Conservation (phyloP, 2,113 vertebrate species). For the Cyrtonyx montezumae region DNA sequence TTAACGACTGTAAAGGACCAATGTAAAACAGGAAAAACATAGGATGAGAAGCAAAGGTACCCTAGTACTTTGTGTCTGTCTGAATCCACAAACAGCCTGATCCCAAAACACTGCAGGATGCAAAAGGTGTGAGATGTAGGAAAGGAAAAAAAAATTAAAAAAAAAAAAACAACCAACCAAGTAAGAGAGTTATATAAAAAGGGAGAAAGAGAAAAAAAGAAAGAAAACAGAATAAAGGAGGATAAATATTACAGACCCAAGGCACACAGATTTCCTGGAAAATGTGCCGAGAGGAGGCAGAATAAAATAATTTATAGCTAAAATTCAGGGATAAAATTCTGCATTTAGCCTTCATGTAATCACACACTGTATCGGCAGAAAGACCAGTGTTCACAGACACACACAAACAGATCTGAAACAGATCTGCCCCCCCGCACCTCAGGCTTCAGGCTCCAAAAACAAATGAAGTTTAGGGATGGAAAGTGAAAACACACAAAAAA, state of each 20-base stretch:
- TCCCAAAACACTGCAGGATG: not conserved
- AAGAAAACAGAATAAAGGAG: not conserved
- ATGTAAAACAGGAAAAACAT: not conserved
- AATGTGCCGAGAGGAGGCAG: rapidly evolving
- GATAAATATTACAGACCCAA: not conserved
- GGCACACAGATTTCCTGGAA: not conserved
- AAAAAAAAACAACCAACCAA: not conserved
- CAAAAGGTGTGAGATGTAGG: not conserved
- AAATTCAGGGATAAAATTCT: not conserved
- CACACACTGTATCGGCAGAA: not conserved
- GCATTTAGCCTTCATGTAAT: rapidly evolving
- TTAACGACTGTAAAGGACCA: not conserved
- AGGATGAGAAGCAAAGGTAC: not conserved
- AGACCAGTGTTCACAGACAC: rapidly evolving
- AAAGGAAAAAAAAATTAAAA: not conserved
- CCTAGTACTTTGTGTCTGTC: not conserved
- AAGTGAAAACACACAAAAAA: not conserved
- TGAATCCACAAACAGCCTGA: not conserved
- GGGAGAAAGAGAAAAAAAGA: not conserved
- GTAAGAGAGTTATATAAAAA: not conserved
- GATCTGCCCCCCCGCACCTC: not conserved
- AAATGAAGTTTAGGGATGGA: not conserved
- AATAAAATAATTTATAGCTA: not conserved
- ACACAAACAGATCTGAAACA: not conserved
- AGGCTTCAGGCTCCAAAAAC: rapidly evolving